Percentiles rank a stretch among this genome's conserved stretches.
These are phyloP conservation scores for Trichomycterus rosablanca DNA, from an alignment of 2,113 vertebrate species.

Conservation along the genomic window DNA sequence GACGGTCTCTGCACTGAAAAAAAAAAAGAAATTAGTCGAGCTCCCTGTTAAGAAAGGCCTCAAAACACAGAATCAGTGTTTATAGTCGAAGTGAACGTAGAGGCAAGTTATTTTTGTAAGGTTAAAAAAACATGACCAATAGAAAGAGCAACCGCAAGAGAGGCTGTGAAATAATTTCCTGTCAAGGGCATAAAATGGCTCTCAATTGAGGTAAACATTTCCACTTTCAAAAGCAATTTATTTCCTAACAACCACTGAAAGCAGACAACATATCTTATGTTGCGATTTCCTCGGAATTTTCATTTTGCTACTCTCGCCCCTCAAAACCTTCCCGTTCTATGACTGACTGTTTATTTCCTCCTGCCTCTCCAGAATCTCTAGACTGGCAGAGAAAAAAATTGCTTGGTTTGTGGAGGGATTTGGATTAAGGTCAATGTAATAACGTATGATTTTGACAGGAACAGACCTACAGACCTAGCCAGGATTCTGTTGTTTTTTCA, in stretches of 20 bases:
- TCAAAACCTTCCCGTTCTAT: slow-evolving; percentile 42
- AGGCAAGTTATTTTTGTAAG: slow-evolving; percentile 62
- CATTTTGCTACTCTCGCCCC: slow-evolving; percentile 49
- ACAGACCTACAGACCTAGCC: slow-evolving; percentile 48
- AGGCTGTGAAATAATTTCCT: slow-evolving; percentile 66
- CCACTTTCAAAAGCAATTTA: slow-evolving; percentile 70
- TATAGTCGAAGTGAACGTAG: slow-evolving; percentile 57
- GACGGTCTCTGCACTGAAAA: slow-evolving; percentile 46
- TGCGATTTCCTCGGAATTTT: slow-evolving; percentile 60
- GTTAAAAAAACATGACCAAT: slow-evolving; percentile 63
- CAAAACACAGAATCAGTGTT: slow-evolving; percentile 57
- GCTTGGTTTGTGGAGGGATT: slow-evolving; percentile 54
- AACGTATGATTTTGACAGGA: slow-evolving; percentile 49
- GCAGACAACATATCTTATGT: slow-evolving; percentile 67
- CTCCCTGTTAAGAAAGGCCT: slow-evolving; percentile 52
- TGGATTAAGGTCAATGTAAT: slow-evolving; percentile 61
- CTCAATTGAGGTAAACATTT: slow-evolving; percentile 70
- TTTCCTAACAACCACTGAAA: slow-evolving; percentile 66
- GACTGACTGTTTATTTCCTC: slow-evolving; percentile 51
- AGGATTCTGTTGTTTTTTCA: slow-evolving; percentile 48
- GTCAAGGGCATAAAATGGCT: slow-evolving; percentile 64
- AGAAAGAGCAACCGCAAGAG: slow-evolving; percentile 60
- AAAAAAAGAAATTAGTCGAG: slow-evolving; percentile 57
- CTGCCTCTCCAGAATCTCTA: slow-evolving; percentile 47
- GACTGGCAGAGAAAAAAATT: slow-evolving; percentile 56